A percentile compares a stretch with the other conserved stretches of the same genome.
Conservation (phyloP, 2,888 invertebrate genomes). For the Drosophila borborema region DNA sequence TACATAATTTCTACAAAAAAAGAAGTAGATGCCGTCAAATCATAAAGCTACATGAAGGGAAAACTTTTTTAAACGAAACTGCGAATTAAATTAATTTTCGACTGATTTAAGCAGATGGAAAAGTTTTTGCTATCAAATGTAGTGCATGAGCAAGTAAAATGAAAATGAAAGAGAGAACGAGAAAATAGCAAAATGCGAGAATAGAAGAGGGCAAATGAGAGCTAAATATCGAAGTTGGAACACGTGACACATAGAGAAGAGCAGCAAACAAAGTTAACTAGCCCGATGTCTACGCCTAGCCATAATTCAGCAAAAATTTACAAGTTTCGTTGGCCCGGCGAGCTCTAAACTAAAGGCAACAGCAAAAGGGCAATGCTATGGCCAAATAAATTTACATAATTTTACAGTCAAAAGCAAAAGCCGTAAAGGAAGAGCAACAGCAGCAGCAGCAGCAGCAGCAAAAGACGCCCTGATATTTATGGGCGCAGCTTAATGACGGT, state of each 20-base stretch:
- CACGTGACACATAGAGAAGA: conserved; percentile 7
- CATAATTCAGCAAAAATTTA: conserved; percentile 71
- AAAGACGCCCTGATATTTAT: conserved; percentile 67
- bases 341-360: conserved; percentile 40
- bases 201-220: background rate
- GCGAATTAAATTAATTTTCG: conserved; percentile 81
- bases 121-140: conserved; percentile 54
- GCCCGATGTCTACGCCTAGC: conserved; percentile 25
- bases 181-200: background rate
- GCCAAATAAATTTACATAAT: conserved; percentile 78
- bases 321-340: conserved; percentile 30
- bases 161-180: background rate
- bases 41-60: conserved; percentile 65
- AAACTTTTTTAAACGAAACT: conserved; percentile 67
- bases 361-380: conserved; percentile 64
- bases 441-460: conserved; percentile 3
- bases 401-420: conserved; percentile 52
- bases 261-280: conserved; percentile 6
- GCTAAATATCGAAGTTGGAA: background rate
- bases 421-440: conserved; percentile 10
- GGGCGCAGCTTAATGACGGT: conserved; percentile 75
- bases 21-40: conserved; percentile 54
- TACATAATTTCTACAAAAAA: background rate
- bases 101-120: conserved; percentile 63
- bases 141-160: conserved; percentile 2